Evolutionary conservation across 2,797 vertebrate genomes (phyloP).

Genomic region (Lepilemur septentrionalis): DNA sequence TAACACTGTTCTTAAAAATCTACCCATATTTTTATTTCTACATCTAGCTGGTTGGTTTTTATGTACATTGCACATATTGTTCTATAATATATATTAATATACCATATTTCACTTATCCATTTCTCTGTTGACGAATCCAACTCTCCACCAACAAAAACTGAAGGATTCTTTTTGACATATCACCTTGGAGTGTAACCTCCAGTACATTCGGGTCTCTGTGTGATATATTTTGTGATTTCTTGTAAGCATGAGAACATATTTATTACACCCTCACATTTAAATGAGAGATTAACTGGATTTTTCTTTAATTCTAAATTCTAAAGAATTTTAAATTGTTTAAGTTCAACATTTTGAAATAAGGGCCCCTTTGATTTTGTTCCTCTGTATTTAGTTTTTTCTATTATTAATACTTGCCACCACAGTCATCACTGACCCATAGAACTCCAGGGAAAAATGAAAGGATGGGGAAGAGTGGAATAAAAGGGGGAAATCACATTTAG

Average conservation of each 20-base stretch:
- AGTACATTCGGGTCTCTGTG: not conserved
- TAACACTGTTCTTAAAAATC: not conserved
- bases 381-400: not conserved
- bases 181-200: not conserved
- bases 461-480: no score
- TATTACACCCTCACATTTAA: not conserved
- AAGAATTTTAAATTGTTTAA: not conserved
- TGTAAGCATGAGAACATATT: not conserved
- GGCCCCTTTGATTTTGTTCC: not conserved
- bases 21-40: not conserved
- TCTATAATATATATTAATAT: not conserved
- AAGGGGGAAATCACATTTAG: not conserved
- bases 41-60: not conserved
- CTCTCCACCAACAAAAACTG: not conserved
- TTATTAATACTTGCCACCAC: not conserved
- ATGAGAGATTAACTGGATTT: not conserved
- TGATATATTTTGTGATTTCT: not conserved
- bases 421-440: not conserved
- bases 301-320: not conserved
- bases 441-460: not conserved
- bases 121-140: not conserved
- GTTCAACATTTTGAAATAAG: slow-evolving; percentile 1
- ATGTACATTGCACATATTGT: not conserved
- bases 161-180: not conserved
- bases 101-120: not conserved